A percentile compares a stretch with the other conserved stretches of the same genome.
These are phyloP conservation scores for Petaurus breviceps DNA, from an alignment of 2,113 vertebrate genomes.

Conservation along the genomic window DNA sequence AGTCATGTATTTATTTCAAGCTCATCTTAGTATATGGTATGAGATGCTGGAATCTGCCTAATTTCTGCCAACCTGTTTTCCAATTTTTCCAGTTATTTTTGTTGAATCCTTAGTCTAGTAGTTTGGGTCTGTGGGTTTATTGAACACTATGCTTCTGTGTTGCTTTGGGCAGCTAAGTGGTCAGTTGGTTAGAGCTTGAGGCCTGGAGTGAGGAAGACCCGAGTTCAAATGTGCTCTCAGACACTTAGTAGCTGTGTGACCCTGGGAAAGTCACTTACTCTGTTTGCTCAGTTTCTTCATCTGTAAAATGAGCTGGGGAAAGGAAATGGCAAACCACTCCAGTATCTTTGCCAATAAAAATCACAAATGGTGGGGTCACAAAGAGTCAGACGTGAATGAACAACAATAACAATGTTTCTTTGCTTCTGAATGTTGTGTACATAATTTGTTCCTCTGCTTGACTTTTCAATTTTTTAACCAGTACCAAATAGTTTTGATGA, in stretches of 20 bases:
- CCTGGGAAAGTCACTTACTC: not conserved
- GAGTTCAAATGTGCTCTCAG: not conserved
- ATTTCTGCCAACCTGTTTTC: not conserved
- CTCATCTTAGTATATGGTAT: not conserved
- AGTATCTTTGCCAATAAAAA: not conserved
- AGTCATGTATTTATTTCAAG: not conserved
- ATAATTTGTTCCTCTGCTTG: not conserved
- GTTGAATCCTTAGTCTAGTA: not conserved
- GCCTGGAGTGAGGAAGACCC: not conserved
- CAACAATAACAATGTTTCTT: not conserved
- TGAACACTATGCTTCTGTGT: not conserved
- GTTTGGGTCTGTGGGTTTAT: not conserved
- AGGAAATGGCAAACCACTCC: not conserved
- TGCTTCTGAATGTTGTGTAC: not conserved
- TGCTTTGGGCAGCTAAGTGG: not conserved
- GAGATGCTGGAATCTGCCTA: not conserved
- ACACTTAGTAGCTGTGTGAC: not conserved
- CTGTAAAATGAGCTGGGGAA: not conserved
- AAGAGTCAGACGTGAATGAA: not conserved
- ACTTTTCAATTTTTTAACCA: not conserved
- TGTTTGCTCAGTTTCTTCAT: not conserved
- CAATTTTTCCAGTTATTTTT: not conserved
- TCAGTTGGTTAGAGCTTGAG: not conserved
- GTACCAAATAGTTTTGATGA: not conserved
- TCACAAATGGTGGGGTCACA: not conserved